These are phyloP conservation scores for Lithobates pipiens DNA, from an alignment of 2,797 vertebrate species.

Conservation along the genomic window DNA sequence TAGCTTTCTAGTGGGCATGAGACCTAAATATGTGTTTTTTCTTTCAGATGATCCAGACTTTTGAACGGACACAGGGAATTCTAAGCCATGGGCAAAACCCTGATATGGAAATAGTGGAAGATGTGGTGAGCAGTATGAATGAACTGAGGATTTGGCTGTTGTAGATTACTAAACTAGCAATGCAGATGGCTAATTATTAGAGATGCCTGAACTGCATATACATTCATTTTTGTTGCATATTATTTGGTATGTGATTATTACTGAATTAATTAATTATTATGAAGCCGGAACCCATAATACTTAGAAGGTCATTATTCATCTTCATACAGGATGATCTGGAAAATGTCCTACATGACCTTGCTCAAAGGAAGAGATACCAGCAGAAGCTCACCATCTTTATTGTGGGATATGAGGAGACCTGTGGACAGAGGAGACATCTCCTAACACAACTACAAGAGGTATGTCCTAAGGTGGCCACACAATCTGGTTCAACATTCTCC, in stretches of 20 bases:
- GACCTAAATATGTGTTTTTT: not conserved
- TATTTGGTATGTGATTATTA: no score
- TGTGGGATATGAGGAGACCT: slow-evolving; percentile 58
- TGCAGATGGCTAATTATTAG: no score
- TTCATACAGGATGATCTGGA: slow-evolving; percentile 48
- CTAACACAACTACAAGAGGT: slow-evolving; percentile 60
- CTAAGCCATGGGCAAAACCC: not conserved
- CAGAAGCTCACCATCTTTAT: slow-evolving; percentile 60
- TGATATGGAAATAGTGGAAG: slow-evolving; percentile 50
- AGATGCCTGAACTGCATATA: no score
- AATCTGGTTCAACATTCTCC: not conserved
- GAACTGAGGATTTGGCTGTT: no score
- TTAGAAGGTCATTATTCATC: not conserved
- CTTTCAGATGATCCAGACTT: slow-evolving; percentile 34
- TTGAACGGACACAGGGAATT: slow-evolving; percentile 5
- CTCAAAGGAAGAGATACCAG: slow-evolving; percentile 55
- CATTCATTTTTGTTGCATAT: no score
- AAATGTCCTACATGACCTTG: slow-evolving; percentile 18
- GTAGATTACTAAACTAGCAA: no score
- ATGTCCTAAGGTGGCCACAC: not conserved
- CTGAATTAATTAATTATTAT: no score
- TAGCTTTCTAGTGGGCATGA: no score
- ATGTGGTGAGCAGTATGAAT: slow-evolving; percentile 37
- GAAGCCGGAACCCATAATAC: not conserved
- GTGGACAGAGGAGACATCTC: slow-evolving; percentile 44